A percentile compares a stretch with the other conserved stretches of the same genome.
These are phyloP conservation scores for Procambarus virginalis DNA, from an alignment of 1,140 invertebrate species.

Conservation along the genomic window DNA sequence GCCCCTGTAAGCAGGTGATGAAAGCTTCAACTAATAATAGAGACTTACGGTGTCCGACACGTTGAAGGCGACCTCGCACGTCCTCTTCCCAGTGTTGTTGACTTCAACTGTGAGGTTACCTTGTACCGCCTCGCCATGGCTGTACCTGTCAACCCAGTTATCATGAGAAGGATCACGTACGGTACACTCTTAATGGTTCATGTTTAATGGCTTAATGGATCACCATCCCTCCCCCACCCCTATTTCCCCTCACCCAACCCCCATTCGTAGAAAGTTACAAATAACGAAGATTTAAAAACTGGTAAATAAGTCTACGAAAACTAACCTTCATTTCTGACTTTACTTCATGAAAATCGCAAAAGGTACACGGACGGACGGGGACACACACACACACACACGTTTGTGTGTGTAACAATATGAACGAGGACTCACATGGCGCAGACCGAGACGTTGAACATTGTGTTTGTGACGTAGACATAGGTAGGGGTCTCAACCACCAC, in stretches of 20 bases:
- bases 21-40: background rate
- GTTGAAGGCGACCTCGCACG: background rate
- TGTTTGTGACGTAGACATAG: background rate
- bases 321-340: too few species aligned
- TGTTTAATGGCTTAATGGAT: too few species aligned
- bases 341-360: too few species aligned
- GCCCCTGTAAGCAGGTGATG: background rate
- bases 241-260: too few species aligned
- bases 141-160: background rate
- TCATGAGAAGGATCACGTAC: too few species aligned
- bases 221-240: too few species aligned
- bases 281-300: too few species aligned
- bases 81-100: background rate
- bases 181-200: too few species aligned
- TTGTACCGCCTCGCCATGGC: slow-evolving; percentile 16
- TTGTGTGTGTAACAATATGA: background rate
- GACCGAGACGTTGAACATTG: background rate
- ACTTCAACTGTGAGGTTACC: slow-evolving; percentile 32
- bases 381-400: background rate
- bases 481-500: background rate
- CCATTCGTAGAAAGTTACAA: too few species aligned
- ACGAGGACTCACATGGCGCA: slow-evolving; percentile 32
- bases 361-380: too few species aligned
- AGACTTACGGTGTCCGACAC: slow-evolving; percentile 14
- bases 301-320: too few species aligned